Base-by-base conservation (phyloP, 1,140 invertebrate species). In the Euwallacea similis region DNA sequence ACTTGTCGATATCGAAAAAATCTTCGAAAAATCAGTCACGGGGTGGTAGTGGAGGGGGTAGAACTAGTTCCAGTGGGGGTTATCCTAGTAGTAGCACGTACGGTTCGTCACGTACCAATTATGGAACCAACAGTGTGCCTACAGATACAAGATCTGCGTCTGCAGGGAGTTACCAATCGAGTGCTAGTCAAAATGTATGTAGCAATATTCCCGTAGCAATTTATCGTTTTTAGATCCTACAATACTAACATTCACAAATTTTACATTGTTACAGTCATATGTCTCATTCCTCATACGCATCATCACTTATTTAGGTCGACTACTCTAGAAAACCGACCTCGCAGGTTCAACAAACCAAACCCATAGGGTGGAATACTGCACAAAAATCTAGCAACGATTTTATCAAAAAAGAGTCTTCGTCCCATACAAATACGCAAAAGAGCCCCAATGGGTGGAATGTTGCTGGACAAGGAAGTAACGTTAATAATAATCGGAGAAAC, bases 371-470 rank as follows among this genome's bases (percentile, higher is more conserved):
- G 54, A 56, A 56, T 56, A 16, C 16, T 1, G 11, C 54, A 15
- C 8, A 16, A 13, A 2, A 56, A 16, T 15, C 11, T 2, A 56
- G 8, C 11, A 15, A 13, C 11, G 16, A n/a, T 10, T 15, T 21
- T 9, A 13, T 13, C 9, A 9, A 3, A 3, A 15, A 13, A 8
- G 9, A 8, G 8, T n/a, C 54, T n/a, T 56, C 16, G 44, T 47
- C 63, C 11, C 43, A 42, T 10, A 1, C 47, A 33, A 55, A 64
- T 64, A 7, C 46, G 10, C 63, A 54, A 44, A 66, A 58, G 10
- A 2, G 53, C 16, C 10, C 65, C 7, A 43, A 15, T 53, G 65
- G 65, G 11, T 66, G 65, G 65, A 66, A 66, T 33, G 42, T 66
- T 66, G 53, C 65, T 11, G 54, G 65, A 15, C 53, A 66, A 33